Evolutionary conservation across 2,113 vertebrate genomes (phyloP).

Genomic region (Rostratula benghalensis): DNA sequence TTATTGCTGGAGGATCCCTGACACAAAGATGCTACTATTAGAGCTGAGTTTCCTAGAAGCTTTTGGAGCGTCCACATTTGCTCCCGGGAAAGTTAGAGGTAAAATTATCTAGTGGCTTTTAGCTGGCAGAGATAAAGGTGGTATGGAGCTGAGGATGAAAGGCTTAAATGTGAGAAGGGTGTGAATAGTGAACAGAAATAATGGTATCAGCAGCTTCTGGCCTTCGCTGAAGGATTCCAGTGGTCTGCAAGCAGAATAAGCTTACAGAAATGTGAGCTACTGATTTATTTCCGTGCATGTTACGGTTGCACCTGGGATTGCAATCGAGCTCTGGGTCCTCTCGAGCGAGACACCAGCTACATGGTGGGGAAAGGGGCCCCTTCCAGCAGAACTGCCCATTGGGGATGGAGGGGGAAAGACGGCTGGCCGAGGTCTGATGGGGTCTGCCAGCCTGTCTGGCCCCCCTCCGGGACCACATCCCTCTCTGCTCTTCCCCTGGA

Average conservation of each 20-base stretch:
- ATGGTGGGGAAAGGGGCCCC: background rate
- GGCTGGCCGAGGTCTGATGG: background rate
- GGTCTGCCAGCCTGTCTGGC: background rate
- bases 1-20: constrained; percentile 9
- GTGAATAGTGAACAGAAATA: constrained; percentile 14
- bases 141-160: constrained; percentile 20
- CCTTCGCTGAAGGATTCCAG: background rate
- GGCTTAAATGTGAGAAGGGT: constrained; percentile 34
- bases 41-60: constrained; percentile 41
- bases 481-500: background rate
- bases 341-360: background rate
- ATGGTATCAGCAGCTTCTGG: constrained; percentile 27
- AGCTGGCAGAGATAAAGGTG: constrained; percentile 39
- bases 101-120: constrained; percentile 35
- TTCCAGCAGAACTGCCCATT: background rate
- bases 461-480: background rate
- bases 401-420: background rate
- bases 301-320: background rate
- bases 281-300: background rate
- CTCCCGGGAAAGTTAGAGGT: background rate
- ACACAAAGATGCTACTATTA: constrained; percentile 41
- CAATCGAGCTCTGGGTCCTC: background rate
- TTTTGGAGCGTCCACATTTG: constrained; percentile 27
- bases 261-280: constrained; percentile 6
- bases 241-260: background rate